Evolutionary conservation across 2,797 vertebrate genomes (phyloP).

Genomic region (Rhynchotus rufescens): DNA sequence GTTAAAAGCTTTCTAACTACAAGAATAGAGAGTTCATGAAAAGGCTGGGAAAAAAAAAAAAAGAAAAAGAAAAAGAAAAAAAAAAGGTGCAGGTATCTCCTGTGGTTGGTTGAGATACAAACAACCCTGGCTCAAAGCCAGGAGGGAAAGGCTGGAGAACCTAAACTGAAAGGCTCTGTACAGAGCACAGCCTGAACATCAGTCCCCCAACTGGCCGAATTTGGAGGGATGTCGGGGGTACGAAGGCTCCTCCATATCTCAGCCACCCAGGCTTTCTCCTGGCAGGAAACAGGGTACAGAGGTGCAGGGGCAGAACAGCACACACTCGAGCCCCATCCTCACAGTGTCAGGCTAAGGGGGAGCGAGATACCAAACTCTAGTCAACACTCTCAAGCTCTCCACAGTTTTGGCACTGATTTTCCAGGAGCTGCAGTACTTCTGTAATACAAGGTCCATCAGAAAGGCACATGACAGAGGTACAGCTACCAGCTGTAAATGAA

Average conservation of each 20-base stretch:
- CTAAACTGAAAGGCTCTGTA: background rate
- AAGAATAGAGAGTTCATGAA: background rate
- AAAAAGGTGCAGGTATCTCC: fast-evolving
- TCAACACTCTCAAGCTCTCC: background rate
- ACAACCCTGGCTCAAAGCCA: background rate
- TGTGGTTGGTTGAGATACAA: background rate
- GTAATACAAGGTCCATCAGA: background rate
- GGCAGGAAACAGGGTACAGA: background rate
- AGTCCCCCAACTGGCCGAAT: background rate
- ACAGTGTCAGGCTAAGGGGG: background rate
- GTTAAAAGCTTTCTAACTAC: background rate
- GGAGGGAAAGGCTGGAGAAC: background rate
- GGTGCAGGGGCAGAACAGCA: background rate
- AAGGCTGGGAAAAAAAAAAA: background rate
- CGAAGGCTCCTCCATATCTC: background rate
- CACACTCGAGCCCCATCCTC: background rate
- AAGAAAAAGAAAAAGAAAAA: background rate
- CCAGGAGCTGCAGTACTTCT: background rate
- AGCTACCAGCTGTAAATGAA: background rate
- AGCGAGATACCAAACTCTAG: background rate
- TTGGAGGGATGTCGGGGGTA: background rate
- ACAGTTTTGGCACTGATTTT: background rate
- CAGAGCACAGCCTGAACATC: background rate
- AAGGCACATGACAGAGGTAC: background rate
- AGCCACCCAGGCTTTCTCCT: background rate